phyloP scores from a whole-genome alignment of 2,797 vertebrate genomes.

The Cygnus olor region DNA sequence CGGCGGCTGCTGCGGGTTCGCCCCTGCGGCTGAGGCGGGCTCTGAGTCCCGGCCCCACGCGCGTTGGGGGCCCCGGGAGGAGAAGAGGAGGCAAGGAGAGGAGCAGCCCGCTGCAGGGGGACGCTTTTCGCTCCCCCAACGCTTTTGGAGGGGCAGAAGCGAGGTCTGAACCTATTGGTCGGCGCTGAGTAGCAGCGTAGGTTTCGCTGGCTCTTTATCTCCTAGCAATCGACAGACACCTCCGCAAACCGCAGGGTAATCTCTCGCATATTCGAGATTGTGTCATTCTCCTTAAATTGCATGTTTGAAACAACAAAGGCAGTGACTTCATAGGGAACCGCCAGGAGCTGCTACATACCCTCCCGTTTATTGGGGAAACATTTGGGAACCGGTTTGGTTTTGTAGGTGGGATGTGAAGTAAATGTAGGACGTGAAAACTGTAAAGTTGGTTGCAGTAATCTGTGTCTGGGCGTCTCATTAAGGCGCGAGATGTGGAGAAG shows the following conservation, averaged over 20 bases:
- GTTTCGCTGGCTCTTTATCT: constrained; percentile 65
- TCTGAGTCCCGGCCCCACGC: background rate
- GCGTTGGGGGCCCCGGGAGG: background rate
- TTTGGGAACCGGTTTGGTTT: constrained; percentile 76
- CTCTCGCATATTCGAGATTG: constrained; percentile 58
- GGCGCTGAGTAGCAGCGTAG: constrained; percentile 47
- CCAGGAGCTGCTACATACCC: constrained; percentile 61
- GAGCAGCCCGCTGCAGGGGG: background rate
- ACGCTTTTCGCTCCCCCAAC: background rate
- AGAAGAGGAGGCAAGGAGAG: background rate
- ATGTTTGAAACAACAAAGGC: constrained; percentile 78
- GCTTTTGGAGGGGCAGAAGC: background rate
- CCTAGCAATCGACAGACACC: constrained; percentile 61
- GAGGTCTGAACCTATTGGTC: background rate
- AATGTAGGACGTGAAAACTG: constrained; percentile 67
- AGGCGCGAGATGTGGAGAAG: background rate
- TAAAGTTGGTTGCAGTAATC: constrained; percentile 38
- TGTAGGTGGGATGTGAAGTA: constrained; percentile 72
- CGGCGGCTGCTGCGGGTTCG: background rate
- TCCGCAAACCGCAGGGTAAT: constrained; percentile 63
- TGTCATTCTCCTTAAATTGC: constrained; percentile 77
- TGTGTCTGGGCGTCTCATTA: constrained; percentile 48
- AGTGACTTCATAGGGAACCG: constrained; percentile 77
- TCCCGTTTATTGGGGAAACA: constrained; percentile 68
- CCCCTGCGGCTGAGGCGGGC: background rate